Evolutionary conservation across 2,888 invertebrate genomes (phyloP).

Genomic region (Thyatira batis): DNA sequence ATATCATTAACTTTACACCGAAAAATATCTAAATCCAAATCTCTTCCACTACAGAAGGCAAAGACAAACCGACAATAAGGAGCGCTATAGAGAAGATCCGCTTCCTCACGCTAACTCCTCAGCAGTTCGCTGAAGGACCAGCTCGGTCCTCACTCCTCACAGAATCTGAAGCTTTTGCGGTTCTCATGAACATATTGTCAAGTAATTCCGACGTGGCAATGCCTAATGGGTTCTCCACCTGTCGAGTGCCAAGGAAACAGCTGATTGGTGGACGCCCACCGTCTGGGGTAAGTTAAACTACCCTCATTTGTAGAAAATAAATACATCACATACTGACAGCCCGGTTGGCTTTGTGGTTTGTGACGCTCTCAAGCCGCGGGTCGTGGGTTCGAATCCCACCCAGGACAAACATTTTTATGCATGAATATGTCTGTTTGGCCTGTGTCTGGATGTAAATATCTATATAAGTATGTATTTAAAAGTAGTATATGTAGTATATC

Average conservation of each 20-base stretch:
- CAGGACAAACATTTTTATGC: no score
- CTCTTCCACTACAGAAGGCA: conserved; percentile 39
- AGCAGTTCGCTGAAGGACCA: conserved; percentile 92
- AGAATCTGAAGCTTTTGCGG: conserved; percentile 89
- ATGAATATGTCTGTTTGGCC: no score
- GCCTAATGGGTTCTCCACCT: conserved; percentile 88
- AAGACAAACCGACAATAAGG: conserved; percentile 74
- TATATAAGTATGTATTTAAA: no score
- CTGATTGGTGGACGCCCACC: conserved; percentile 54
- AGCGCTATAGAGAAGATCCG: conserved; percentile 89
- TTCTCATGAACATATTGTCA: conserved; percentile 91
- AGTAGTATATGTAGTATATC: no score
- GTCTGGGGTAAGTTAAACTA: conserved; percentile 45
- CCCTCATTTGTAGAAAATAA: no score
- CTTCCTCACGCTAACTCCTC: conserved; percentile 89
- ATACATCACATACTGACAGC: no score
- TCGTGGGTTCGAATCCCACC: no score
- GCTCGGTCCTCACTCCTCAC: conserved; percentile 88
- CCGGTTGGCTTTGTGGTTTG: neutral
- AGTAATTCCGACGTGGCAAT: conserved; percentile 85
- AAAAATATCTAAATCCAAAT: conserved; percentile 1
- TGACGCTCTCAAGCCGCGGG: no score
- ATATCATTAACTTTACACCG: no score
- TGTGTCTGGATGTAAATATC: no score
- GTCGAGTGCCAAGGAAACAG: conserved; percentile 72